phyloP scores from a whole-genome alignment of 2,888 invertebrate species.

The Drosophila koepferae region DNA sequence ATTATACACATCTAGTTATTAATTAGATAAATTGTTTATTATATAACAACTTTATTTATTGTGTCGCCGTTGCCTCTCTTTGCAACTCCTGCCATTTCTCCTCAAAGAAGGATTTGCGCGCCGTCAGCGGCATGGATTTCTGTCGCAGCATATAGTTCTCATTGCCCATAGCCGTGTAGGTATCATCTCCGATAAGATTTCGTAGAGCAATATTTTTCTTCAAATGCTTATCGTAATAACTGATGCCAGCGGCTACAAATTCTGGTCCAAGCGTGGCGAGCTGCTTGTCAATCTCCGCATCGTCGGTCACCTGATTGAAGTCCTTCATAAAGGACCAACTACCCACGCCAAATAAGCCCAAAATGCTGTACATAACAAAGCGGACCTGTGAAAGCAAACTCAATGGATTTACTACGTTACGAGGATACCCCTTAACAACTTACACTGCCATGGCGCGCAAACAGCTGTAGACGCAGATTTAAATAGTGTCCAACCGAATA shows the following conservation, averaged over 20 bases:
- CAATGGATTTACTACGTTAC: not conserved
- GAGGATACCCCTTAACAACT: slow-evolving; percentile 32
- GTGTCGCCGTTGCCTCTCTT: slow-evolving; percentile 20
- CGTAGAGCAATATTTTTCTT: slow-evolving; percentile 91
- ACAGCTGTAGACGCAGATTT: slow-evolving; percentile 87
- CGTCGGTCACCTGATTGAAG: slow-evolving; percentile 87
- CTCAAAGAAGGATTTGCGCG: slow-evolving; percentile 89
- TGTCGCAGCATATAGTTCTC: slow-evolving; percentile 89
- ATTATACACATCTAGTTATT: not conserved
- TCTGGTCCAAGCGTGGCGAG: slow-evolving; percentile 87
- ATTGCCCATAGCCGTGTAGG: slow-evolving; percentile 90
- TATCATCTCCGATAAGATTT: slow-evolving; percentile 86
- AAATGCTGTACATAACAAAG: slow-evolving; percentile 86
- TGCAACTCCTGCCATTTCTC: slow-evolving; percentile 85
- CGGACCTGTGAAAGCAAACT: slow-evolving; percentile 71
- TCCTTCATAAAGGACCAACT: slow-evolving; percentile 89
- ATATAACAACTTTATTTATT: slow-evolving; percentile 30
- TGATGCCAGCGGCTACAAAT: slow-evolving; percentile 90
- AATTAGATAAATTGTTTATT: slow-evolving; percentile 8
- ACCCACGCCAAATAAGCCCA: slow-evolving; percentile 87
- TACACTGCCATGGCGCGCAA: slow-evolving; percentile 86
- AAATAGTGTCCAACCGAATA: slow-evolving; percentile 86
- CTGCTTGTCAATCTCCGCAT: slow-evolving; percentile 88
- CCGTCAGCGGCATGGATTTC: slow-evolving; percentile 88
- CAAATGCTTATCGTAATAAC: slow-evolving; percentile 91